phyloP scores from a whole-genome alignment of 2,888 invertebrate genomes.

The Eurytoma adleriae region DNA sequence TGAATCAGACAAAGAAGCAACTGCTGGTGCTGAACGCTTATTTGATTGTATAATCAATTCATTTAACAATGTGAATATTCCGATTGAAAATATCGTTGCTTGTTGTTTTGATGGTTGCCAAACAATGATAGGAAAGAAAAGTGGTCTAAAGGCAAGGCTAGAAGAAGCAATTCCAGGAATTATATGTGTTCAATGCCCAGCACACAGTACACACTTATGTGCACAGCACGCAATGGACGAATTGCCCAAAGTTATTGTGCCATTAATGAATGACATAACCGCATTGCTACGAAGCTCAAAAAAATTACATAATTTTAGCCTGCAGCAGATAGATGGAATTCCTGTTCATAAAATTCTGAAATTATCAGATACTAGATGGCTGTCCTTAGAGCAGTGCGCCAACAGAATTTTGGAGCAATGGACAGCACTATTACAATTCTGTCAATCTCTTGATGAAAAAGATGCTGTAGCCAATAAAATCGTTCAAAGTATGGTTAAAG shows the following conservation, averaged over 20 bases:
- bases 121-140: neutral
- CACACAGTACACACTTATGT: constrained; percentile 23
- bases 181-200: constrained; percentile 12
- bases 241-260: neutral
- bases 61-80: neutral
- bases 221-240: neutral
- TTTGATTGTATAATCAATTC: neutral
- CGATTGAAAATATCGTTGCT: neutral
- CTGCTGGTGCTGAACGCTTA: neutral
- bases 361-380: neutral
- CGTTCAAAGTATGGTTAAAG: neutral
- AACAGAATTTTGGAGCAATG: neutral
- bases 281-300: constrained; percentile 2
- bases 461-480: neutral
- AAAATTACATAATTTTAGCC: neutral
- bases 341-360: neutral
- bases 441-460: neutral
- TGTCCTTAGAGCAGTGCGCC: neutral
- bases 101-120: constrained; percentile 13
- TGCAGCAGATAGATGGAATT: neutral
- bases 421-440: neutral
- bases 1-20: constrained; percentile 1
- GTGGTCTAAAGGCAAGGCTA: constrained; percentile 4
- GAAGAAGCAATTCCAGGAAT: neutral
- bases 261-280: neutral